Conservation (phyloP, 2,888 invertebrate species). For the Pachymerium ferrugineum region DNA sequence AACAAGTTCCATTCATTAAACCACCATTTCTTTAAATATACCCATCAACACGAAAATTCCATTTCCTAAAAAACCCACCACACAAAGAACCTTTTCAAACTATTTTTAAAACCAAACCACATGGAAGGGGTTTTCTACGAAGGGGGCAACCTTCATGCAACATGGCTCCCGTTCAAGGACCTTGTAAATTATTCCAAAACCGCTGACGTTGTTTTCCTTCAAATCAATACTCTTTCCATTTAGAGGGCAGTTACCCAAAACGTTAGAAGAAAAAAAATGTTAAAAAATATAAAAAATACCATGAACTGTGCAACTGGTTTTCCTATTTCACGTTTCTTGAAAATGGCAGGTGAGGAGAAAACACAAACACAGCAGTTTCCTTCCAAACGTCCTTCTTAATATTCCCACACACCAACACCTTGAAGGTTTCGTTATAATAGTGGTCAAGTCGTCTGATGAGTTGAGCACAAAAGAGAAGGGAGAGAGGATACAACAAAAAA, state of each 20-base stretch:
- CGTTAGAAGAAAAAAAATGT: not conserved
- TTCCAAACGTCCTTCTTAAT: not conserved
- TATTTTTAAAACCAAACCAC: not conserved
- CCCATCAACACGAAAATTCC: too few relatives aligned
- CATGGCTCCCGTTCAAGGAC: constrained; percentile 27
- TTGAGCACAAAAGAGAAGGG: not conserved
- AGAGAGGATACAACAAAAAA: too few relatives aligned
- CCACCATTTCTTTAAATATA: too few relatives aligned
- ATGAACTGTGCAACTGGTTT: constrained; percentile 6
- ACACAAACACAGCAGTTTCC: not conserved
- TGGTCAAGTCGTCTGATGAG: not conserved
- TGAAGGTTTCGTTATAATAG: not conserved
- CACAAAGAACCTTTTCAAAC: too few relatives aligned
- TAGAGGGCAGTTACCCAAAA: not conserved
- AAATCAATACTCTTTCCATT: not conserved
- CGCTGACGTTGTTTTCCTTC: not conserved
- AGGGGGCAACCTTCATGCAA: constrained; percentile 1
- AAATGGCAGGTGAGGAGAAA: not conserved
- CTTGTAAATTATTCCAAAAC: not conserved
- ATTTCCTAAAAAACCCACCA: too few relatives aligned
- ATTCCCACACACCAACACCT: too few relatives aligned
- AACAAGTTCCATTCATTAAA: too few relatives aligned
- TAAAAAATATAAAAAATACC: not conserved
- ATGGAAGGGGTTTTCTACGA: constrained; percentile 1
- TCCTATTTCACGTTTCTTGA: not conserved